Conservation (phyloP, 1,140 invertebrate species). For the Euura lappo region DNA sequence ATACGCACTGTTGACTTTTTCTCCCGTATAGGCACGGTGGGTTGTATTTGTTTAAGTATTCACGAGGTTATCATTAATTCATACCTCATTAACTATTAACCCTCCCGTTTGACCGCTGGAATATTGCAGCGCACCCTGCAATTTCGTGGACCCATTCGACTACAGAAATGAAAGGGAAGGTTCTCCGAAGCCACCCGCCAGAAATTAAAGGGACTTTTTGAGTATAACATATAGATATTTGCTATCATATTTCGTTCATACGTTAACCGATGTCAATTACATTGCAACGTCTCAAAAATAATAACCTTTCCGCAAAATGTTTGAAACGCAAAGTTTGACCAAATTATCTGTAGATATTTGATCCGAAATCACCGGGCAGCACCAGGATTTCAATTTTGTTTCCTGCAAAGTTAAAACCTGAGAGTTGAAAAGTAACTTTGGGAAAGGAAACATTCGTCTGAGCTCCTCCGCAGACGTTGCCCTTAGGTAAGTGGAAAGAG, state of each 20-base stretch:
- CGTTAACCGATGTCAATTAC: no score
- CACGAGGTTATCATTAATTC: neutral
- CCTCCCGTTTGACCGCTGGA: constrained; percentile 8
- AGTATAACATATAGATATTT: no score
- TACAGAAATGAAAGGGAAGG: constrained; percentile 5
- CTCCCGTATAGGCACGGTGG: neutral
- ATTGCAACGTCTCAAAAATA: no score
- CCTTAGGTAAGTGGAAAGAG: constrained; percentile 4
- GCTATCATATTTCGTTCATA: no score
- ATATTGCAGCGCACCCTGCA: neutral
- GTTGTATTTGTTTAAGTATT: neutral
- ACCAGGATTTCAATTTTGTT: neutral
- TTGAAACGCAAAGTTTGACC: no score
- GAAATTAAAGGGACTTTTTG: neutral
- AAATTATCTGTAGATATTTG: no score
- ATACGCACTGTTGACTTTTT: neutral
- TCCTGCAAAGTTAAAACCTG: neutral
- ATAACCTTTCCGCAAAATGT: no score
- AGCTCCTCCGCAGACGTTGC: neutral
- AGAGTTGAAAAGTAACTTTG: neutral
- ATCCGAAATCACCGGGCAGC: no score
- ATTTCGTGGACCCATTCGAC: constrained; percentile 3
- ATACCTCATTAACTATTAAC: neutral
- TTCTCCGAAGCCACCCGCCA: neutral
- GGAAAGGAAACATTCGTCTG: neutral